Evolutionary conservation across 2,888 invertebrate genomes (phyloP).

Genomic region (Lacanobia wlatinum): DNA sequence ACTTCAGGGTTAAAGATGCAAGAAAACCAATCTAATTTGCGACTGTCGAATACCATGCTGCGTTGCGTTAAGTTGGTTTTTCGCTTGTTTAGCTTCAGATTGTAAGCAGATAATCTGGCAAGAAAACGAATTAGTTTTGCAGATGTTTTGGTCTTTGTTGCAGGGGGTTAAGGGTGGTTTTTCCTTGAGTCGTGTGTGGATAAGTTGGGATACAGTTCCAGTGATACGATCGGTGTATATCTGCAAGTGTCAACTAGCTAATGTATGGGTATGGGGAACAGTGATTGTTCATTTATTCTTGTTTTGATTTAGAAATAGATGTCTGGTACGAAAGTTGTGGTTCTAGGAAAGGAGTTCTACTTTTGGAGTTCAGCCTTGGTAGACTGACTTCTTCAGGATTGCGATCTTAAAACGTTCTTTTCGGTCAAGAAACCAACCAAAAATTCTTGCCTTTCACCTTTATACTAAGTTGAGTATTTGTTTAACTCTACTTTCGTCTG

Average conservation of each 20-base stretch:
- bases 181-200: slow-evolving; percentile 3
- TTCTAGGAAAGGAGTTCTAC: slow-evolving; percentile 18
- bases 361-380: background rate
- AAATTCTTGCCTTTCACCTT: too few species aligned
- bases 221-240: slow-evolving; percentile 48
- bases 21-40: slow-evolving; percentile 42
- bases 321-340: slow-evolving; percentile 28
- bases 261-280: slow-evolving; percentile 45
- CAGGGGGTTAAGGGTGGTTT: background rate
- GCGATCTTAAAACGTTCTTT: too few species aligned
- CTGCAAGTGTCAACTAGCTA: slow-evolving; percentile 59
- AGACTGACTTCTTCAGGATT: background rate
- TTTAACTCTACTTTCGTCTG: too few species aligned
- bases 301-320: slow-evolving; percentile 56
- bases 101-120: slow-evolving; percentile 25
- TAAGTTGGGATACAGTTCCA: slow-evolving; percentile 41
- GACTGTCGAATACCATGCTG: background rate
- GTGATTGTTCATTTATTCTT: slow-evolving; percentile 59
- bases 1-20: slow-evolving; percentile 29
- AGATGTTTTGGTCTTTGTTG: slow-evolving; percentile 7
- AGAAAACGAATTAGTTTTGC: slow-evolving; percentile 40
- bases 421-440: too few species aligned
- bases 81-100: background rate
- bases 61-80: background rate
- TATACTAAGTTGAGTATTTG: too few species aligned